A percentile compares a stretch with the other conserved stretches of the same genome.
Evolutionary conservation across 1,140 invertebrate species (phyloP).

Genomic region (Drosophila equinoxialis): DNA sequence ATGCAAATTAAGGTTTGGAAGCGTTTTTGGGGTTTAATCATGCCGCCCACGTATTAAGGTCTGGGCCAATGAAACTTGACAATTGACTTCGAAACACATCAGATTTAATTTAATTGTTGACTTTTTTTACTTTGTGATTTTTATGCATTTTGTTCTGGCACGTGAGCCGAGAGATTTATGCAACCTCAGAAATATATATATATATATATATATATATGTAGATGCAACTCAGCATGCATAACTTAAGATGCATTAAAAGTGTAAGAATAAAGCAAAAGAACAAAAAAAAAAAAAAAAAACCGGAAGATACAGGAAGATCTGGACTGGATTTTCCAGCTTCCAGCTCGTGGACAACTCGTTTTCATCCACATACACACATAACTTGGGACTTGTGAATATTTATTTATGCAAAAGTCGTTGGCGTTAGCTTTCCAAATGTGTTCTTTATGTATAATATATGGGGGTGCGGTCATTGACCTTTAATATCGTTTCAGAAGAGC

Average conservation of each 20-base stretch:
- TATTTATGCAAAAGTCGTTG: conserved; percentile 51
- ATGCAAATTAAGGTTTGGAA: conserved; percentile 55
- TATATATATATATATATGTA: neutral
- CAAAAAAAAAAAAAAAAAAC: no score
- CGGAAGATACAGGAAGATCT: conserved; percentile 5
- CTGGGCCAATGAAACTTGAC: conserved; percentile 72
- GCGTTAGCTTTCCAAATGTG: conserved; percentile 17
- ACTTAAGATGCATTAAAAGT: neutral
- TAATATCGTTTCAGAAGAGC: neutral
- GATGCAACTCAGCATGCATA: conserved; percentile 13
- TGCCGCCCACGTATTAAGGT: conserved; percentile 75
- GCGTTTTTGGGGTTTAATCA: conserved; percentile 36
- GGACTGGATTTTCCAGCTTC: conserved; percentile 59
- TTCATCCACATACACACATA: conserved; percentile 15
- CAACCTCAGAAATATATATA: no score
- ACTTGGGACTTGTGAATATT: conserved; percentile 12
- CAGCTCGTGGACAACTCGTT: conserved; percentile 38
- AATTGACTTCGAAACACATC: conserved; percentile 15
- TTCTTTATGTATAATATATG: conserved; percentile 27
- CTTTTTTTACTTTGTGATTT: neutral
- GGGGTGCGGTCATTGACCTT: conserved; percentile 49
- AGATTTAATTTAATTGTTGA: conserved; percentile 10
- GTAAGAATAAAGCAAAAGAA: neutral
- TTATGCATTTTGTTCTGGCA: conserved; percentile 9
- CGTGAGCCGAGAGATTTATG: neutral